phyloP scores from a whole-genome alignment of 2,888 invertebrate genomes.

The Allolobophora icterica region DNA sequence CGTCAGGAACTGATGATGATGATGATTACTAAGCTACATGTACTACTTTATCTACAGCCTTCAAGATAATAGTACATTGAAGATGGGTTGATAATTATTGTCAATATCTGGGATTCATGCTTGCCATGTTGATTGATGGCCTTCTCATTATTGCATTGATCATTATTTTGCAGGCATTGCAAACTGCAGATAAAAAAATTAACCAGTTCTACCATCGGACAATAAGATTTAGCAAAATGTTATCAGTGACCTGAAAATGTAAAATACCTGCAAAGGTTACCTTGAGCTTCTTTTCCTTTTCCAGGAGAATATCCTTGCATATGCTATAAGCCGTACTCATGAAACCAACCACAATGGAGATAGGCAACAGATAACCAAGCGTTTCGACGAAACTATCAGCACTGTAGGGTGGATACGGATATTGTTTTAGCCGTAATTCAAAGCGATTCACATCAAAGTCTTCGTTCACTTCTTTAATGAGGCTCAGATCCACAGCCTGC shows the following conservation, averaged over 20 bases:
- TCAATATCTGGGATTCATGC: neutral
- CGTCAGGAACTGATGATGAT: too few species aligned
- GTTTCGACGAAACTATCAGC: neutral
- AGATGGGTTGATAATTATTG: neutral
- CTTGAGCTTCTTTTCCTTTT: constrained; percentile 79
- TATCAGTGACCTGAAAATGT: neutral
- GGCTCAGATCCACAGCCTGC: constrained; percentile 26
- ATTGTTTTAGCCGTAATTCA: neutral
- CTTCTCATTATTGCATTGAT: too few species aligned
- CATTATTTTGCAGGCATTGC: neutral
- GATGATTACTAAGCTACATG: too few species aligned
- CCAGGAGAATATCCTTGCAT: constrained; percentile 75
- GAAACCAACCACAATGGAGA: constrained; percentile 79
- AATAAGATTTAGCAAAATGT: too few species aligned
- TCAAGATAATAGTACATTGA: neutral
- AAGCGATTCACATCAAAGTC: neutral
- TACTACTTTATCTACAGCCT: neutral
- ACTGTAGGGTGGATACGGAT: neutral
- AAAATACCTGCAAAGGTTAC: constrained; percentile 63
- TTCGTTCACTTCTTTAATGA: neutral
- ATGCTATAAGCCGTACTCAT: constrained; percentile 80
- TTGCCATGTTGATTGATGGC: neutral
- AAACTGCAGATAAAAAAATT: neutral
- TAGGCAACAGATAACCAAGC: constrained; percentile 67
- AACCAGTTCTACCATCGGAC: too few species aligned